Evolutionary conservation across 2,888 invertebrate genomes (phyloP).

Genomic region (Cephus sareptanus): DNA sequence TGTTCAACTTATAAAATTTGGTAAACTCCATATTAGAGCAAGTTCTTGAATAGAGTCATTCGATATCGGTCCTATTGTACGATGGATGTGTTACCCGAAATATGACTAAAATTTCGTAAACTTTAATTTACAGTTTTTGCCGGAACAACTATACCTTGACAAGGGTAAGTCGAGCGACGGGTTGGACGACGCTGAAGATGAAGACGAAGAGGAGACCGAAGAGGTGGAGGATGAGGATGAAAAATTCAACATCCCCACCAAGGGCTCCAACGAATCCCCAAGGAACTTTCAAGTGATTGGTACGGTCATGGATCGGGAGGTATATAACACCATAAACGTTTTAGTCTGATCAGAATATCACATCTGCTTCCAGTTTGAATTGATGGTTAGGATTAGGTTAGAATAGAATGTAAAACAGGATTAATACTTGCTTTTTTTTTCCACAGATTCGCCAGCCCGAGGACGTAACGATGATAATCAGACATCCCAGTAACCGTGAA

Average conservation of each 20-base stretch:
- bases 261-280: conserved; percentile 8
- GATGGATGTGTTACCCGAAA: too few relatives aligned
- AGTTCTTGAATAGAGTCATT: too few relatives aligned
- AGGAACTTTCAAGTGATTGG: conserved; percentile 50
- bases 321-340: conserved; percentile 16
- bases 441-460: conserved; percentile 57
- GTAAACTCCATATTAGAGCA: too few relatives aligned
- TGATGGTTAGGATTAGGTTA: too few relatives aligned
- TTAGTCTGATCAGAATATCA: not conserved
- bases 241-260: conserved; percentile 10
- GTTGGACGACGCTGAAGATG: conserved; percentile 19
- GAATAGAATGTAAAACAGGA: too few relatives aligned
- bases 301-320: conserved; percentile 42
- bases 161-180: conserved; percentile 19
- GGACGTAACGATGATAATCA: conserved; percentile 68
- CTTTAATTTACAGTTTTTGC: conserved; percentile 46
- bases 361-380: too few relatives aligned
- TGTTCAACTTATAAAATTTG: too few relatives aligned
- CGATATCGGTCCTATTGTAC: too few relatives aligned
- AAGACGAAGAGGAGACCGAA: conserved; percentile 15
- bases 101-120: not conserved
- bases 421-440: not conserved
- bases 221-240: conserved; percentile 27
- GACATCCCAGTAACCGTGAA: conserved; percentile 58
- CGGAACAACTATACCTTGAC: conserved; percentile 46